These are phyloP conservation scores for Ennomos erosarius DNA, from an alignment of 2,888 invertebrate species.

Conservation along the genomic window DNA sequence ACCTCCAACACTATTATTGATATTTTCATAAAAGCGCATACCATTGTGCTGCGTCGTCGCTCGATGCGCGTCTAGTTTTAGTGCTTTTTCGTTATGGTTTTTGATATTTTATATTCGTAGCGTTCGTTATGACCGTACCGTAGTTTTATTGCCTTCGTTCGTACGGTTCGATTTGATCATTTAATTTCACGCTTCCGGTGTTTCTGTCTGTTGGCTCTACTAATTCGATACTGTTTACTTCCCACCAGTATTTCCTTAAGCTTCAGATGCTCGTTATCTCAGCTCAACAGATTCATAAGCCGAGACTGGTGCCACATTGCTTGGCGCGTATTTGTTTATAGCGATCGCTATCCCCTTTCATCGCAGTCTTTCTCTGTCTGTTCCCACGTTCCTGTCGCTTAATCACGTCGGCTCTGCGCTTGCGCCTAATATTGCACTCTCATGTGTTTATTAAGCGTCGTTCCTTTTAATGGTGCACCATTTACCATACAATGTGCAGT, in stretches of 20 bases:
- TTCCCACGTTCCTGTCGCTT: conserved; percentile 80
- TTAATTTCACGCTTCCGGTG: conserved; percentile 52
- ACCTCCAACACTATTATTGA: conserved; percentile 74
- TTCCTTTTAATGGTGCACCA: conserved; percentile 76
- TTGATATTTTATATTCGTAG: conserved; percentile 62
- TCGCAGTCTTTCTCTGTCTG: conserved; percentile 63
- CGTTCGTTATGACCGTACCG: conserved; percentile 54
- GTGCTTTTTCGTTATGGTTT: conserved; percentile 63
- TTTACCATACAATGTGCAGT: conserved; percentile 79
- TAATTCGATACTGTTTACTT: conserved; percentile 31
- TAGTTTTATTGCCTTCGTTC: conserved; percentile 61
- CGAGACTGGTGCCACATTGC: conserved; percentile 38
- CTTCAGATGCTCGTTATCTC: conserved; percentile 29
- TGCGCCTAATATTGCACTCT: conserved; percentile 79
- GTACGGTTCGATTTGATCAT: conserved; percentile 59
- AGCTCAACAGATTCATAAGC: conserved; percentile 38
- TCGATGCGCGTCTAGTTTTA: conserved; percentile 65
- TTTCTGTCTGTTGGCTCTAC: conserved; percentile 35
- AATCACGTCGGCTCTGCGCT: conserved; percentile 74
- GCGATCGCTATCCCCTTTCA: conserved; percentile 58
- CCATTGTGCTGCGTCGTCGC: conserved; percentile 63
- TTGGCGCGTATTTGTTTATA: conserved; percentile 51
- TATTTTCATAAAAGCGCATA: conserved; percentile 73
- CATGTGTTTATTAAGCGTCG: conserved; percentile 83
- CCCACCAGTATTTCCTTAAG: conserved; percentile 37